phyloP scores from a whole-genome alignment of 1,140 invertebrate species.

The Cydia pomonella region DNA sequence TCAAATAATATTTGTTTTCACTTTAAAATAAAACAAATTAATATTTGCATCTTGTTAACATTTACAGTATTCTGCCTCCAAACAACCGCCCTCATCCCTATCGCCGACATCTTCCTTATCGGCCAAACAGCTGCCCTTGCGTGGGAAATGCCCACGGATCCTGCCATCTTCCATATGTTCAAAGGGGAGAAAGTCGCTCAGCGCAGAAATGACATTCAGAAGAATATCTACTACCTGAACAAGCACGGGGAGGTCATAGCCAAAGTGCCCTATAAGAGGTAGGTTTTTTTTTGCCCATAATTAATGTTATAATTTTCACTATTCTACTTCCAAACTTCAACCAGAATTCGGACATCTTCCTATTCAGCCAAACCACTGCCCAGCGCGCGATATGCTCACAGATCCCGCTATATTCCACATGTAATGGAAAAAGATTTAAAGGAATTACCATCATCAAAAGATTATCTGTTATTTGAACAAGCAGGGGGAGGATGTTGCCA shows the following conservation, averaged over 20 bases:
- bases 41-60: conserved; percentile 58
- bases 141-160: conserved; percentile 85
- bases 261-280: conserved; percentile 65
- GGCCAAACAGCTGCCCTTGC: conserved; percentile 87
- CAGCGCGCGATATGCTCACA: no score
- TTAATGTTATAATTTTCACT: background rate
- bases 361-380: no score
- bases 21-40: background rate
- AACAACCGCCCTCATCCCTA: conserved; percentile 81
- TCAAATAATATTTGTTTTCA: no score
- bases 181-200: conserved; percentile 56
- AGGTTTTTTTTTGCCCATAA: conserved; percentile 24
- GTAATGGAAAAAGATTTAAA: no score
- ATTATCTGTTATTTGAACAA: no score
- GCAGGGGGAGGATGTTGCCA: no score
- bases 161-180: conserved; percentile 64
- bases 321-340: background rate
- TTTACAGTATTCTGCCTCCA: conserved; percentile 85
- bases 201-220: conserved; percentile 56
- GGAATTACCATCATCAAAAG: no score
- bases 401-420: no score
- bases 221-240: conserved; percentile 61
- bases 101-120: conserved; percentile 84
- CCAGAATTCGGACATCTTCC: no score
- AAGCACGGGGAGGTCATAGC: conserved; percentile 58